phyloP scores from a whole-genome alignment of 2,888 invertebrate genomes.

The Matsumyia berberina region DNA sequence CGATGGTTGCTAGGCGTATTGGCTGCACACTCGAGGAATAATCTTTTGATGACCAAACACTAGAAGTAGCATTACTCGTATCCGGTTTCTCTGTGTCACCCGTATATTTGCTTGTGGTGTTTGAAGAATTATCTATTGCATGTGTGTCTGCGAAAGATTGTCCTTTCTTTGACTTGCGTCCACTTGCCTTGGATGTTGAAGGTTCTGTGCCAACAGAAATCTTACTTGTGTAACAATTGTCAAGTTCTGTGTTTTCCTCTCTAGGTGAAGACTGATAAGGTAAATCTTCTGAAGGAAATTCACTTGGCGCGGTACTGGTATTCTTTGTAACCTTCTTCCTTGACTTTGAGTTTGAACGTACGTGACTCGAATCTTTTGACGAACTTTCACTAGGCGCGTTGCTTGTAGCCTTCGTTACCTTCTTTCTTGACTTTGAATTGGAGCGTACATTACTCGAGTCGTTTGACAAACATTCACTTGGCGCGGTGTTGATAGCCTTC shows the following conservation, averaged over 20 bases:
- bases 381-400: not conserved
- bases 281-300: not conserved
- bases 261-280: too few species aligned
- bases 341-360: not conserved
- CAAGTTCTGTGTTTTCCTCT: too few species aligned
- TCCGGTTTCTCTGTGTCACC: not conserved
- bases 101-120: not conserved
- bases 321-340: not conserved
- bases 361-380: not conserved
- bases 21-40: constrained; percentile 23
- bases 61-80: not conserved
- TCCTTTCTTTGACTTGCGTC: not conserved
- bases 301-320: not conserved
- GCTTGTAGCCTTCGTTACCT: not conserved
- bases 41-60: not conserved
- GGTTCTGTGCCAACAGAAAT: too few species aligned
- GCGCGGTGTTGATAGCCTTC: not conserved
- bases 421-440: not conserved
- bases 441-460: not conserved
- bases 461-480: constrained; percentile 8
- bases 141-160: too few species aligned
- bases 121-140: not conserved
- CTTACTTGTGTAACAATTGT: too few species aligned
- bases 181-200: not conserved
- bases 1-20: constrained; percentile 25